These are phyloP conservation scores for Melanotaenia trifasciata DNA, from an alignment of 2,797 vertebrate genomes.

Conservation along the genomic window DNA sequence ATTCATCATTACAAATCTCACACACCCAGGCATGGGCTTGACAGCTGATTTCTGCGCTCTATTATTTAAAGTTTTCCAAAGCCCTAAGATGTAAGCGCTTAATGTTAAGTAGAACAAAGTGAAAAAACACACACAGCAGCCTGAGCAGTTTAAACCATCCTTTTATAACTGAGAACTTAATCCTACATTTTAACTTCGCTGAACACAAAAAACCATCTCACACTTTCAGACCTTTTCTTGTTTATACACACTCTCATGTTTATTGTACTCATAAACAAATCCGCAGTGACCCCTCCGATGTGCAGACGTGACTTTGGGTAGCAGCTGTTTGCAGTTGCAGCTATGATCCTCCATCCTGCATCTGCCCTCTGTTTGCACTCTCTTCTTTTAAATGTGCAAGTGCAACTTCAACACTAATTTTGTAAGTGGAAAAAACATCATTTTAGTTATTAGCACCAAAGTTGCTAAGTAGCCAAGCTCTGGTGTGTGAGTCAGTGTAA, in stretches of 20 bases:
- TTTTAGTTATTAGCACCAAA: not conserved
- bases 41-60: constrained; percentile 75
- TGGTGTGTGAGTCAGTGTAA: too few relatives aligned
- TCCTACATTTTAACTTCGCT: constrained; percentile 50
- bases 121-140: constrained; percentile 20
- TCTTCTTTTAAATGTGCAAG: constrained; percentile 5
- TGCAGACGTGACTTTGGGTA: constrained; percentile 34
- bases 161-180: constrained; percentile 61
- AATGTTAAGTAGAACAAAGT: constrained; percentile 63
- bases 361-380: constrained; percentile 26
- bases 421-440: not conserved
- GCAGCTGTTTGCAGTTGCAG: constrained; percentile 52
- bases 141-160: constrained; percentile 50
- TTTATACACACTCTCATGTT: constrained; percentile 34
- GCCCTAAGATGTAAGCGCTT: constrained; percentile 62
- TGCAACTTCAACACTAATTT: not conserved
- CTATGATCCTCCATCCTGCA: constrained; percentile 29
- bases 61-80: constrained; percentile 72
- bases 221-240: constrained; percentile 51
- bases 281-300: constrained; percentile 52
- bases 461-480: too few relatives aligned
- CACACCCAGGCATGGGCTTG: constrained; percentile 43
- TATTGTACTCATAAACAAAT: constrained; percentile 55
- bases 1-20: constrained; percentile 36
- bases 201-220: constrained; percentile 28